These are phyloP conservation scores for Nannoperca obscura DNA, from an alignment of 2,797 vertebrate species.

Conservation along the genomic window DNA sequence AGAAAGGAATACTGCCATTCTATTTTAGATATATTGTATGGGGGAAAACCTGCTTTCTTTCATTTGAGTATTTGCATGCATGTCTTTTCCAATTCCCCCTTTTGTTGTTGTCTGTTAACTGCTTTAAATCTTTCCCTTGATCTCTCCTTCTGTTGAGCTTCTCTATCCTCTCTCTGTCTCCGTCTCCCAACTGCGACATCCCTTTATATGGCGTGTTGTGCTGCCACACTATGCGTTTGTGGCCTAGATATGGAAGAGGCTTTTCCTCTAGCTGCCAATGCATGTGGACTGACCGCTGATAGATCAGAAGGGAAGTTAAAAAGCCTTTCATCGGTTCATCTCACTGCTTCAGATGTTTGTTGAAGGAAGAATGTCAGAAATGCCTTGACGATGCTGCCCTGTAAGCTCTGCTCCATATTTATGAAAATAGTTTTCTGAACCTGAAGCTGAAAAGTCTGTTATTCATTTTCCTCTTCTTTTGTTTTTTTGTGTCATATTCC, in stretches of 20 bases:
- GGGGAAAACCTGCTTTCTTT: slow-evolving; percentile 20
- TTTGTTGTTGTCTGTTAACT: slow-evolving; percentile 15
- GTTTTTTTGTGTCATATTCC: slow-evolving; percentile 12
- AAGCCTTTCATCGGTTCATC: slow-evolving; percentile 17
- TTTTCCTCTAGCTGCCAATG: slow-evolving; percentile 31
- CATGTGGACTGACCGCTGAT: slow-evolving; percentile 8
- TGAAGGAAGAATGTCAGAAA: slow-evolving; percentile 26
- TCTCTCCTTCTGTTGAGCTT: background rate
- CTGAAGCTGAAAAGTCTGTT: slow-evolving; percentile 20
- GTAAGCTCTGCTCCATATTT: slow-evolving; percentile 21
- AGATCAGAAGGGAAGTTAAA: slow-evolving; percentile 29
- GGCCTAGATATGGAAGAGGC: slow-evolving; percentile 26
- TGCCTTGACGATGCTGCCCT: slow-evolving; percentile 12
- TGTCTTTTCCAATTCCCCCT: slow-evolving; percentile 3
- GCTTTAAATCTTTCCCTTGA: slow-evolving; percentile 6
- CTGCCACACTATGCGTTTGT: slow-evolving; percentile 31
- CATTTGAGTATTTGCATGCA: slow-evolving; percentile 2
- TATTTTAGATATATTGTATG: slow-evolving; percentile 54
- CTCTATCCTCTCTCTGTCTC: slow-evolving; percentile 2
- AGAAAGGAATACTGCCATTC: slow-evolving; percentile 19
- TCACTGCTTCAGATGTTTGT: slow-evolving; percentile 21
- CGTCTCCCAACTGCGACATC: slow-evolving; percentile 8
- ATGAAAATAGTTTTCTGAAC: slow-evolving; percentile 22
- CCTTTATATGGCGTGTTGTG: slow-evolving; percentile 18
- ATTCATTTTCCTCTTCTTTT: slow-evolving; percentile 6